Evolutionary conservation across 1,140 invertebrate species (phyloP).

Genomic region (Hydropsyche tenuis): DNA sequence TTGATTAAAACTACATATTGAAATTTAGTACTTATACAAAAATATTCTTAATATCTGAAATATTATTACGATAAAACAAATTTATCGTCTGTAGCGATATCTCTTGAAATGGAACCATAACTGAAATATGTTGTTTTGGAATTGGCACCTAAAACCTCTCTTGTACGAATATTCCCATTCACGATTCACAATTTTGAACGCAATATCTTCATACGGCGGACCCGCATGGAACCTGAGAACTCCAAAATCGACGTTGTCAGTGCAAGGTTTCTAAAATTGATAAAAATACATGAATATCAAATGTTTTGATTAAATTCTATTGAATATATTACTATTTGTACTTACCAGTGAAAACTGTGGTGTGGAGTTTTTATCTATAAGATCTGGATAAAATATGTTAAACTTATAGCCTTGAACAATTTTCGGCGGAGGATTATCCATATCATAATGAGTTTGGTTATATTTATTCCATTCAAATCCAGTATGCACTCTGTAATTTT

Average conservation of each 20-base stretch:
- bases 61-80: no score
- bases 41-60: neutral
- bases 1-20: neutral
- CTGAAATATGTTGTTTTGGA: constrained; percentile 99
- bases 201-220: constrained; percentile 99
- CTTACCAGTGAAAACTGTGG: constrained; percentile 91
- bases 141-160: constrained; percentile 96
- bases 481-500: constrained; percentile 75
- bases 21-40: neutral
- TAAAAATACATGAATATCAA: neutral
- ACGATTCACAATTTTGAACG: constrained; percentile 98
- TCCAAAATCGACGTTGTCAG: constrained; percentile 94
- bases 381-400: constrained; percentile 99
- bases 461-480: constrained; percentile 99
- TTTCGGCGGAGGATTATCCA: constrained; percentile 99
- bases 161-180: constrained; percentile 99
- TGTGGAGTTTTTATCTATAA: constrained; percentile 94
- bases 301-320: no score
- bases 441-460: constrained; percentile 99
- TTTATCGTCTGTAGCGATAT: constrained; percentile 92
- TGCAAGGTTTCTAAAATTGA: constrained; percentile 79
- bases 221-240: constrained; percentile 95
- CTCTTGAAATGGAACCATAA: constrained; percentile 99
- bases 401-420: constrained; percentile 99
- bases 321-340: constrained; percentile 44